phyloP scores from a whole-genome alignment of 1,140 invertebrate genomes.

The Drosophila dunni region DNA sequence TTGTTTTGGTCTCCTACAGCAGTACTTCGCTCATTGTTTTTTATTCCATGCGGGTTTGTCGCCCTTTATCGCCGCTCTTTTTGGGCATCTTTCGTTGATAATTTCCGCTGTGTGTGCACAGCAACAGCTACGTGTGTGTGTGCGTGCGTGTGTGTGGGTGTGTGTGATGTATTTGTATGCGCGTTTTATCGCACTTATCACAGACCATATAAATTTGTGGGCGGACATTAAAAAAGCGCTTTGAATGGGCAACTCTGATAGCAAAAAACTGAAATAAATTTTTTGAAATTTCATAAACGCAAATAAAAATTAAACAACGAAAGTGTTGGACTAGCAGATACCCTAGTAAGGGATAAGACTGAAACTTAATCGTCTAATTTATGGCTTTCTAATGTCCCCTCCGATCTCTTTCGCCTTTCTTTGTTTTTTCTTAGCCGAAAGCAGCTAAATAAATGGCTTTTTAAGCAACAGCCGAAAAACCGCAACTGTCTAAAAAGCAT shows the following conservation, averaged over 20 bases:
- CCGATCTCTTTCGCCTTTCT: neutral
- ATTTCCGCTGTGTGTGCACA: constrained; percentile 1
- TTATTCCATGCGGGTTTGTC: constrained; percentile 32
- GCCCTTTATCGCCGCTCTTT: constrained; percentile 28
- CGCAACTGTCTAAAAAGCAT: constrained; percentile 11
- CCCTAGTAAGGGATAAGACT: neutral
- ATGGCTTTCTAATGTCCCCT: no score
- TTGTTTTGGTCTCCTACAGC: constrained; percentile 46
- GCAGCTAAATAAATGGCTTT: constrained; percentile 2
- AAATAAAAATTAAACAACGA: constrained; percentile 4
- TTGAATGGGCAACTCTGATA: constrained; percentile 46
- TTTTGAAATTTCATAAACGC: constrained; percentile 45
- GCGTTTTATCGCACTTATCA: constrained; percentile 67
- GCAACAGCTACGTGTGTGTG: neutral
- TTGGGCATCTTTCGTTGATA: constrained; percentile 31
- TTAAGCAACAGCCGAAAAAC: constrained; percentile 13
- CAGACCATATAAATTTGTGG: constrained; percentile 75
- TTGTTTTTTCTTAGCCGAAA: neutral
- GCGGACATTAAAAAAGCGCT: constrained; percentile 72
- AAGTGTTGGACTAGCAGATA: neutral
- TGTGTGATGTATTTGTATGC: constrained; percentile 1
- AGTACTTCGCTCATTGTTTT: constrained; percentile 1
- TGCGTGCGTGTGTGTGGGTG: constrained; percentile 7
- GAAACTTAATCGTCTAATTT: no score
- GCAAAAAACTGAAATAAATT: constrained; percentile 50